Evolutionary conservation across 2,113 vertebrate species (phyloP).

Genomic region (Athene noctua): DNA sequence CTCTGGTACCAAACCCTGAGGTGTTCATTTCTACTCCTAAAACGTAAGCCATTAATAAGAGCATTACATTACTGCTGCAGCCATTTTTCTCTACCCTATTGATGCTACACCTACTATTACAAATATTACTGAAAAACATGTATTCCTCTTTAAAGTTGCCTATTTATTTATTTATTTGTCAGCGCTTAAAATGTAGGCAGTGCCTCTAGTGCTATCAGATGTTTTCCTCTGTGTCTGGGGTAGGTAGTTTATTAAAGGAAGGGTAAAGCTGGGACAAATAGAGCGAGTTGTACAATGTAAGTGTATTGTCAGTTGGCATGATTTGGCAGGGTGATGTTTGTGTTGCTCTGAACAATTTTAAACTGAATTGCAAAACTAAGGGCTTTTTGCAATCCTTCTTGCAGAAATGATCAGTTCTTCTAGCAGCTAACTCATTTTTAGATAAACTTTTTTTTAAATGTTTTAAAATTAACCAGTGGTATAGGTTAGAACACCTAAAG

Average conservation of each 20-base stretch:
- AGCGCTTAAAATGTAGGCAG: neutral
- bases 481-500: neutral
- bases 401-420: neutral
- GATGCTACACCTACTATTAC: neutral
- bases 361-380: neutral
- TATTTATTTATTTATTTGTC: neutral
- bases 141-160: neutral
- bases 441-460: neutral
- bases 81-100: neutral
- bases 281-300: neutral
- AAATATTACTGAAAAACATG: neutral
- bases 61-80: neutral
- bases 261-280: neutral
- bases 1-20: fast-evolving
- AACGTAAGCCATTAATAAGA: neutral
- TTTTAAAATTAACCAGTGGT: neutral
- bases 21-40: neutral
- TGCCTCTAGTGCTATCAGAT: neutral
- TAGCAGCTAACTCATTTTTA: neutral
- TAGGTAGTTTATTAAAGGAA: neutral
- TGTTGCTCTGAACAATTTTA: neutral
- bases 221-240: neutral
- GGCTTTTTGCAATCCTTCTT: neutral
- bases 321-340: neutral
- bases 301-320: neutral